Evolutionary conservation across 1,140 invertebrate genomes (phyloP).

Genomic region (Brachionus calyciflorus): DNA sequence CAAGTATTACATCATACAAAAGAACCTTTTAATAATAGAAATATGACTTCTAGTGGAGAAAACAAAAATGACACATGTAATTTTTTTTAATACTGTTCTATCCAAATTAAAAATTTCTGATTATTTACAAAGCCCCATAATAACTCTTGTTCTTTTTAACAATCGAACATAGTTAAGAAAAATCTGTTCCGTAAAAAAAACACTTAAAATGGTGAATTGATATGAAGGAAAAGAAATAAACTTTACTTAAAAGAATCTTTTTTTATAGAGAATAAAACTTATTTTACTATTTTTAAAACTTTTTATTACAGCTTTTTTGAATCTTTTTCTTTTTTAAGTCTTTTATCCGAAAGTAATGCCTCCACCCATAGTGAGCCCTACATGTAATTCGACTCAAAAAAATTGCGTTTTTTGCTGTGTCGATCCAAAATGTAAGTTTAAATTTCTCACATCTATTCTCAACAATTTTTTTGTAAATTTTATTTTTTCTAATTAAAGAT

Average conservation of each 20-base stretch:
- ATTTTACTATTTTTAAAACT: too few species aligned
- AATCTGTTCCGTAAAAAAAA: too few species aligned
- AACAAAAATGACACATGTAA: conserved; percentile 12
- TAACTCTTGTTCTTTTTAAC: too few species aligned
- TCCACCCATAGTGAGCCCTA: neutral
- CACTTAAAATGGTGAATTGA: too few species aligned
- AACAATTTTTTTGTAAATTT: neutral
- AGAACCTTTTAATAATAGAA: neutral
- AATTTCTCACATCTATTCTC: neutral
- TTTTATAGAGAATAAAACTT: neutral
- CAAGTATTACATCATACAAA: conserved; percentile 34
- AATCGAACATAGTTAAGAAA: too few species aligned
- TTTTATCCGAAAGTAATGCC: conserved; percentile 24
- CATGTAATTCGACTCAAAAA: neutral
- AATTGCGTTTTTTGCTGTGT: conserved; percentile 4
- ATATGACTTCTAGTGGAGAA: neutral
- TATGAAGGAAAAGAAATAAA: too few species aligned
- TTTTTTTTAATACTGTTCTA: neutral
- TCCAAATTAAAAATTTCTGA: too few species aligned
- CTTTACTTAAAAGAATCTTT: too few species aligned
- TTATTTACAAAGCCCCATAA: too few species aligned
- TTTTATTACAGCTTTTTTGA: too few species aligned
- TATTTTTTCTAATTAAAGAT: too few species aligned
- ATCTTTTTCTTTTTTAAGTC: conserved; percentile 7
- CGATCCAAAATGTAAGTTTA: conserved; percentile 5